Conservation (phyloP, 2,113 vertebrate species). For the Trematocara macrostoma region DNA sequence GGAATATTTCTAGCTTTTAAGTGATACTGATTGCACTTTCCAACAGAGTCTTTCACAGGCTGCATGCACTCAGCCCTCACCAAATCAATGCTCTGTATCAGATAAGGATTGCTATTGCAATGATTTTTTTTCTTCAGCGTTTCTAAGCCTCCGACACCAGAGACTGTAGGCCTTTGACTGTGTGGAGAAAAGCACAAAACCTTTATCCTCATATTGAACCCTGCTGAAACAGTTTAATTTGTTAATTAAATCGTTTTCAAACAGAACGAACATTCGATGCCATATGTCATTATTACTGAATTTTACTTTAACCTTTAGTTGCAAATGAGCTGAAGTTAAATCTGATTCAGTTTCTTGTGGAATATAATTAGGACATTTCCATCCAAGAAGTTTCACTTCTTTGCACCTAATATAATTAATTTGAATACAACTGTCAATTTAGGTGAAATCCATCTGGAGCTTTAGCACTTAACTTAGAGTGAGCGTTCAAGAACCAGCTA, state of each 20-base stretch:
- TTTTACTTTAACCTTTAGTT: not conserved
- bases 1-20: not conserved
- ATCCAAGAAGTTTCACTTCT: not conserved
- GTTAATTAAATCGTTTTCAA: not conserved
- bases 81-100: not conserved
- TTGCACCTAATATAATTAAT: not conserved
- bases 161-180: not conserved
- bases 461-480: not conserved
- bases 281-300: not conserved
- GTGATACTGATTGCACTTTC: not conserved
- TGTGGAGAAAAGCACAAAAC: not conserved
- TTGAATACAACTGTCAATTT: not conserved
- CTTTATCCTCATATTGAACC: not conserved
- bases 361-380: not conserved
- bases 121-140: not conserved
- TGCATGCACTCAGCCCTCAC: not conserved
- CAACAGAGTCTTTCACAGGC: not conserved
- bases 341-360: not conserved
- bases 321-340: not conserved
- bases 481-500: not conserved
- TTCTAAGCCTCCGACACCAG: not conserved
- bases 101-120: not conserved
- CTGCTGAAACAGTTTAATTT: not conserved
- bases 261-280: not conserved
- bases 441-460: not conserved